These are phyloP conservation scores for Xenus cinereus DNA, from an alignment of 2,113 vertebrate species.

Conservation along the genomic window DNA sequence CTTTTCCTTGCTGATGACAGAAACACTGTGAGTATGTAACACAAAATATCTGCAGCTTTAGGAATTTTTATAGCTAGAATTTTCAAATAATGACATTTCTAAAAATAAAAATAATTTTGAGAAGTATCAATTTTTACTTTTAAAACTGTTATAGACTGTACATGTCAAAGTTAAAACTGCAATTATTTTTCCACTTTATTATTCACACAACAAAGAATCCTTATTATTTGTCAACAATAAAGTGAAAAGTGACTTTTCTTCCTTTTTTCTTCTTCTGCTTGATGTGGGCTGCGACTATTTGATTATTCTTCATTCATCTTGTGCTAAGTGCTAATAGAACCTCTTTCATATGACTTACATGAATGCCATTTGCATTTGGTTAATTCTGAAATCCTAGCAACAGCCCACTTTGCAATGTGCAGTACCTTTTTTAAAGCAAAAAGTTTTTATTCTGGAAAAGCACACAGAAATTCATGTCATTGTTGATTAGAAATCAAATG, in stretches of 20 bases:
- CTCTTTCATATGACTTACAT: conserved; percentile 34
- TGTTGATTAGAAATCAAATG: not conserved
- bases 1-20: not conserved
- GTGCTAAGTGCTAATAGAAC: conserved; percentile 45
- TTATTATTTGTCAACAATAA: conserved; percentile 50
- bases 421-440: conserved; percentile 19
- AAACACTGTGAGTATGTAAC: not conserved
- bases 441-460: conserved; percentile 36
- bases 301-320: conserved; percentile 40
- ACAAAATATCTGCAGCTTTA: not conserved
- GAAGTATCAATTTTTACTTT: not conserved
- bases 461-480: not conserved
- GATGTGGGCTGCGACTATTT: not conserved
- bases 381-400: conserved; percentile 59
- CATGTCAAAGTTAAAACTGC: conserved; percentile 8
- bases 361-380: conserved; percentile 5
- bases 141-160: not conserved
- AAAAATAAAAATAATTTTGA: not conserved
- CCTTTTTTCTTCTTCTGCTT: not conserved
- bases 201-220: not conserved
- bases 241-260: not conserved
- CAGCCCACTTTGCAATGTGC: conserved; percentile 4
- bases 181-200: not conserved
- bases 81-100: not conserved
- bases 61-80: not conserved